Conservation (phyloP, 2,113 vertebrate genomes). For the Tautogolabrus adspersus region DNA sequence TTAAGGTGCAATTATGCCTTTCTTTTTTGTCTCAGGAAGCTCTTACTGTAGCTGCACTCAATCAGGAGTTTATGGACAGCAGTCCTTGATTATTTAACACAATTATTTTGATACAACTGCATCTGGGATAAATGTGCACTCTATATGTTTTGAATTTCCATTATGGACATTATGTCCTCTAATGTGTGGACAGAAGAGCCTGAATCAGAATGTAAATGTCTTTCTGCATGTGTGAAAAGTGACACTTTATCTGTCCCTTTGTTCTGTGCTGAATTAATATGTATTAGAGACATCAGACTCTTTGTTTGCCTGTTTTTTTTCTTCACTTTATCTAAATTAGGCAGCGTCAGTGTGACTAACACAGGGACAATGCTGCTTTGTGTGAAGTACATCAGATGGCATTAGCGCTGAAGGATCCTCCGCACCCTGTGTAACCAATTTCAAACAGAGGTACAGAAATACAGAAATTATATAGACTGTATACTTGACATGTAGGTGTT, state of each 20-base stretch:
- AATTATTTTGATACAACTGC: neutral
- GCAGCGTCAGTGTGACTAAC: conserved; percentile 60
- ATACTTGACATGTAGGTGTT: neutral
- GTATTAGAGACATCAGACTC: conserved; percentile 54
- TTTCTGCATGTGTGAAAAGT: conserved; percentile 42
- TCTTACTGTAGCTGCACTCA: neutral
- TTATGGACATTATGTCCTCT: neutral
- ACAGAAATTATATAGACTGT: neutral
- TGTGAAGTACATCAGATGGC: conserved; percentile 47
- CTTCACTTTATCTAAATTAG: conserved; percentile 47
- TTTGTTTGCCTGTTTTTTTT: conserved; percentile 45
- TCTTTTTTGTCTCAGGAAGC: neutral
- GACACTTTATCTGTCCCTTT: conserved; percentile 42
- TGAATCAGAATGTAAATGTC: conserved; percentile 38
- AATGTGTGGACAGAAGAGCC: conserved; percentile 18
- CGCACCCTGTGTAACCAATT: neutral
- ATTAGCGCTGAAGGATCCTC: conserved; percentile 28
- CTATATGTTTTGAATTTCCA: conserved; percentile 4
- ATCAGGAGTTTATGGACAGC: conserved; percentile 7
- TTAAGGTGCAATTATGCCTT: neutral
- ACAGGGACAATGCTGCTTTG: conserved; percentile 54
- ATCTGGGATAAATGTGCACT: neutral
- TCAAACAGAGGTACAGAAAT: neutral
- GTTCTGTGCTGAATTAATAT: conserved; percentile 58
- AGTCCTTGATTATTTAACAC: neutral